Conservation (phyloP, 2,113 vertebrate species). For the Trichechus manatus region DNA sequence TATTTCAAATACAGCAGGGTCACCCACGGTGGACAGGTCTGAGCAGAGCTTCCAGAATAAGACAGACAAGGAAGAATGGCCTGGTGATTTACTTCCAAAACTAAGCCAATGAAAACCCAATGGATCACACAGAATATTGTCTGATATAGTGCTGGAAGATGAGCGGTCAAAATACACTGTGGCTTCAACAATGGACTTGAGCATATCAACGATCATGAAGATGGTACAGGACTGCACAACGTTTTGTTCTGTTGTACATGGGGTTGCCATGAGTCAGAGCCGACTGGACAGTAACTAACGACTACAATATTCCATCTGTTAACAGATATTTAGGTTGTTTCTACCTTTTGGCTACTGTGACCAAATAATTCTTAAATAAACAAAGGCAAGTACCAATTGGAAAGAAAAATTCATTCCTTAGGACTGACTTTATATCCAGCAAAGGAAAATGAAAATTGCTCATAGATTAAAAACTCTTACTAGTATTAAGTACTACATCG, state of each 20-base stretch:
- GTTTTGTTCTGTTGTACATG: neutral
- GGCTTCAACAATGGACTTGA: neutral
- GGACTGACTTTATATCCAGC: neutral
- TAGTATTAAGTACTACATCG: neutral
- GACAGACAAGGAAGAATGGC: neutral
- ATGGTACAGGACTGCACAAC: neutral
- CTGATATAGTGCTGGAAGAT: neutral
- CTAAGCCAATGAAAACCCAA: neutral
- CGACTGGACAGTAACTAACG: neutral
- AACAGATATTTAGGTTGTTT: neutral
- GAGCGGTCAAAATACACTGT: neutral
- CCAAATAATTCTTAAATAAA: conserved; percentile 52
- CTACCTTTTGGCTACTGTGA: neutral
- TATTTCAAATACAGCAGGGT: neutral
- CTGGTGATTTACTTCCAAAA: neutral
- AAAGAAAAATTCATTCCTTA: conserved; percentile 53
- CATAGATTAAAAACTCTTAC: neutral
- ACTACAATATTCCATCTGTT: neutral
- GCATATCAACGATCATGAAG: neutral
- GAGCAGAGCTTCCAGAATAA: neutral
- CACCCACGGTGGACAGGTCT: neutral
- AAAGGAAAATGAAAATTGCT: conserved; percentile 58
- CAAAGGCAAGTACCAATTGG: neutral
- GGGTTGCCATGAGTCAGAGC: neutral
- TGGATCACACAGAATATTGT: neutral